Evolutionary conservation across 37 sponge, comb jelly and placozoan genomes (phyloP), one percentile per base, ranked within the genome.

Genomic region (Amphimedon queenslandica): DNA sequence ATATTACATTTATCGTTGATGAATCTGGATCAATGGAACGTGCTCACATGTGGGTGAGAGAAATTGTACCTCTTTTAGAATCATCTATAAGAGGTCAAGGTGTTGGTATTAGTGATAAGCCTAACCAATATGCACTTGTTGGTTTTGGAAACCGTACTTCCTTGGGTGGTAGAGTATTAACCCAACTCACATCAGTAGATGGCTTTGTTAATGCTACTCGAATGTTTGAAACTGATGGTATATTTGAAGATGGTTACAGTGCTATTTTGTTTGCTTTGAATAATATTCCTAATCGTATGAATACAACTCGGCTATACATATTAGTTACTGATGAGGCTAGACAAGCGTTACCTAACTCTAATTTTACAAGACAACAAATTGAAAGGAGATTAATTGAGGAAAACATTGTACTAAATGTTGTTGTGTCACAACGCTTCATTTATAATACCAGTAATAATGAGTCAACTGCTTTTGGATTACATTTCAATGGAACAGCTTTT

Each of bases 1-100:
- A 94, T 63, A 29, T 94, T 18, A 29, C 90, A 0, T 75, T 94
- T 71, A 81, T 94, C 1, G 90, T 94, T 21, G 94, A 94, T 82
- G 94, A 94, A 67, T 86, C 90, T 35, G 87, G 87, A 27, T 90
- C 94, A 30, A 94, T 89, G 87, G 64, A 40, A 4, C 58, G 20
- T 32, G 87, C 86, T 51, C 90, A 86, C 41, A 36, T 30, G 23
- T 94, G 87, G 87, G 72, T 94, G 10, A 40, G 70, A 55, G 31
- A 66, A 20, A 67, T 78, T 32, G 69, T 67, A n/a, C 58, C 68
- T 28, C 43, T 72, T 18, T 38, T 94, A 58, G 84, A 94, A 32
- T 21, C 29, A 25, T 36, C 53, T 1, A 67, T 94, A 6, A 65
- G 40, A 33, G 69, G n/a, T 10, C 23, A 11, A 37, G 84, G 78